A percentile compares a stretch with the other conserved stretches of the same genome.
phyloP scores from a whole-genome alignment of 2,113 vertebrate species.

The Mormyrus iriodes region DNA sequence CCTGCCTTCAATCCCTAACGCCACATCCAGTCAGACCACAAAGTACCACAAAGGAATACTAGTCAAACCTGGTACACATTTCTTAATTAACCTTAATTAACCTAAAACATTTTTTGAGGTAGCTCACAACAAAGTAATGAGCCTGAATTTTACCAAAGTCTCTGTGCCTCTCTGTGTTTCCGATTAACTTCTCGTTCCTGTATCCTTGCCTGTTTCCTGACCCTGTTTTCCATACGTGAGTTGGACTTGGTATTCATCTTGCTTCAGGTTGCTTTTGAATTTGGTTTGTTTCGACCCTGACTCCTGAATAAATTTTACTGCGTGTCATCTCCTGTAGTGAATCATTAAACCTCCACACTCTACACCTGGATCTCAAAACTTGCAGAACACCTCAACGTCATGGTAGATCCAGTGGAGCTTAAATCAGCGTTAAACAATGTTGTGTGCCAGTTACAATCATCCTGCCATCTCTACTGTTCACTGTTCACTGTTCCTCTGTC shows the following conservation, averaged over 20 bases:
- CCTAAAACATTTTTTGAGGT: neutral
- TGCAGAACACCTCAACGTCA: neutral
- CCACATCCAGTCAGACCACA: neutral
- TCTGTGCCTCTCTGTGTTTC: neutral
- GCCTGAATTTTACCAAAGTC: neutral
- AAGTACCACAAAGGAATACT: neutral
- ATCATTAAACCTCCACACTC: neutral
- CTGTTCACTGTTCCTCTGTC: neutral
- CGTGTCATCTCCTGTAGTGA: neutral
- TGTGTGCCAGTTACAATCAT: neutral
- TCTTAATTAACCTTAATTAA: neutral
- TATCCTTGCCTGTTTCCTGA: neutral
- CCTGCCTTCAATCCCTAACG: neutral
- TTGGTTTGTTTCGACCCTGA: neutral
- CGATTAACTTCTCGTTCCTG: neutral
- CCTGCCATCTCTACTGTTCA: neutral
- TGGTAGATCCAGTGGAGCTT: neutral
- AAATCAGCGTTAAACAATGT: neutral
- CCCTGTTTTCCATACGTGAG: neutral
- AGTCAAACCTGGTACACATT: neutral
- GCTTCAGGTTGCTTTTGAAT: neutral
- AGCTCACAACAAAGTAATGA: neutral
- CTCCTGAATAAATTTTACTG: neutral
- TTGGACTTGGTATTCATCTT: neutral
- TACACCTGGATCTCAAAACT: neutral